Conservation (phyloP, 2,888 invertebrate genomes). For the Drosophila kokeensis region DNA sequence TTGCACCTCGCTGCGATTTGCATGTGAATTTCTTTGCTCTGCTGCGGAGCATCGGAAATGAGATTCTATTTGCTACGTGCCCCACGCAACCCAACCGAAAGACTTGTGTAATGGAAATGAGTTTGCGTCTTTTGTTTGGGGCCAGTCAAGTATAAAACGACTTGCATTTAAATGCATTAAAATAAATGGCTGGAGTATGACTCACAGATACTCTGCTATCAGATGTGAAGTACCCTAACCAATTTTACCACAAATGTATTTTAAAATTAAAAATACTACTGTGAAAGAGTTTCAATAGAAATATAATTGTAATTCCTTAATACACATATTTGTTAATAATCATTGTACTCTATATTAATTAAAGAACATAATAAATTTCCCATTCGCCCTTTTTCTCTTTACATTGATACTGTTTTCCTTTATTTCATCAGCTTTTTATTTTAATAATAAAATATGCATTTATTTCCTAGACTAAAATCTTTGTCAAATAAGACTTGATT, state of each 20-base stretch:
- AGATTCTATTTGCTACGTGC: conserved; percentile 57
- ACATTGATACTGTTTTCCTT: not conserved
- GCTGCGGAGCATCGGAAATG: conserved; percentile 43
- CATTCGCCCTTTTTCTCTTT: not conserved
- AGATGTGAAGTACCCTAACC: not conserved
- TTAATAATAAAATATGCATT: no score
- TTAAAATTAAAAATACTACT: not conserved
- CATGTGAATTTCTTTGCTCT: conserved; percentile 46
- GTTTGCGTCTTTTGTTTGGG: conserved; percentile 42
- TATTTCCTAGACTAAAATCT: no score
- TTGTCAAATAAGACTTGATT: not conserved
- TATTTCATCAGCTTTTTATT: not conserved
- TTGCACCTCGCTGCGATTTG: conserved; percentile 46
- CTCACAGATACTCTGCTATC: not conserved
- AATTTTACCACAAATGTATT: not conserved
- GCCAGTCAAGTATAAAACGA: conserved; percentile 25
- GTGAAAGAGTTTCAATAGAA: not conserved
- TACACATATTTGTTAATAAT: not conserved
- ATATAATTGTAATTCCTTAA: not conserved
- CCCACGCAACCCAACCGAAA: conserved; percentile 23
- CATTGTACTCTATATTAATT: accelerated
- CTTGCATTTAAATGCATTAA: conserved; percentile 24
- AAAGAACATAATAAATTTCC: not conserved
- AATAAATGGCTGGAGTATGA: not conserved
- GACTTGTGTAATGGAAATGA: conserved; percentile 24